These are phyloP conservation scores for Heptranchias perlo DNA, from an alignment of 2,113 vertebrate genomes.

Conservation along the genomic window DNA sequence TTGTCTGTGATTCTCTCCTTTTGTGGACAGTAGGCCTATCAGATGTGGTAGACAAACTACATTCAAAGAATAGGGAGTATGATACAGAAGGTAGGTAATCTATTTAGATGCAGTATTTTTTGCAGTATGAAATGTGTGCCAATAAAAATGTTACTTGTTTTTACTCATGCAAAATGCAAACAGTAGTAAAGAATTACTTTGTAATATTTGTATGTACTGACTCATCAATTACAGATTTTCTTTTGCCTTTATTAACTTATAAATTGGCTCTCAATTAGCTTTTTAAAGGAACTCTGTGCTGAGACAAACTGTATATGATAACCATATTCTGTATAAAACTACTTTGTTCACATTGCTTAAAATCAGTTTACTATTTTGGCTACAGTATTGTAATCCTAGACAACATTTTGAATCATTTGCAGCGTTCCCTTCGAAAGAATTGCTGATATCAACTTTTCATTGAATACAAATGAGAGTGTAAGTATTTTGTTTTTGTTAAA, in stretches of 20 bases:
- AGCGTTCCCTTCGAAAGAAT: constrained; percentile 99
- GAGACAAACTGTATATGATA: background rate
- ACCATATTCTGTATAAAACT: background rate
- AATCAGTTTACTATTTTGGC: background rate
- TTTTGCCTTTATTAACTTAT: background rate
- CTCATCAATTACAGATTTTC: background rate
- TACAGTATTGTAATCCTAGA: constrained; percentile 11
- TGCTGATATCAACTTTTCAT: constrained; percentile 98
- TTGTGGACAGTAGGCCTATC: background rate
- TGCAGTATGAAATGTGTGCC: background rate
- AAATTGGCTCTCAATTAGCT: background rate
- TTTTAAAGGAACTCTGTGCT: background rate
- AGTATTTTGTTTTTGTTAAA: constrained; percentile 61
- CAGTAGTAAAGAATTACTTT: background rate
- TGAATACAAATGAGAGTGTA: constrained; percentile 98
- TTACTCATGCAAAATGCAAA: background rate
- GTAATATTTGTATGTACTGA: background rate
- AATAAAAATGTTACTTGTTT: background rate
- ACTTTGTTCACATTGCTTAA: background rate
- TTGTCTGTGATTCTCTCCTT: background rate
- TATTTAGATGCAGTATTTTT: background rate
- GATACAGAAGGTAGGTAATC: background rate
- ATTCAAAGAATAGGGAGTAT: background rate
- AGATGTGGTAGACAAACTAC: background rate
- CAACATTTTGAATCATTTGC: constrained; percentile 45